phyloP scores from a whole-genome alignment of 2,113 vertebrate genomes.

The Phrynosoma blainvillii region DNA sequence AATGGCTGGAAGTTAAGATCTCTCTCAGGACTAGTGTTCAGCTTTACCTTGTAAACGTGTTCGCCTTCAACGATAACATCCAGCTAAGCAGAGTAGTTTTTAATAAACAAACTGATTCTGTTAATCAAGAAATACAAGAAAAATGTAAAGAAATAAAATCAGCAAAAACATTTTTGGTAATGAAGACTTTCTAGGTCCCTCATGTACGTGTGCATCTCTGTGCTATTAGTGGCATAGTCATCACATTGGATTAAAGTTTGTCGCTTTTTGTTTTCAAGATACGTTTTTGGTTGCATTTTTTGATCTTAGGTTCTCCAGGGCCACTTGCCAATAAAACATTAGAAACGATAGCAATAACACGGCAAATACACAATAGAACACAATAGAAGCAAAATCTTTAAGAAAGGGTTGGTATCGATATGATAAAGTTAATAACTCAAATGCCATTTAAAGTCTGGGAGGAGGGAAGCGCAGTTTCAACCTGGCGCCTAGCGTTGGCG shows the following conservation, averaged over 20 bases:
- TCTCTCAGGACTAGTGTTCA: slow-evolving; percentile 6
- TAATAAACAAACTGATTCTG: too few species aligned
- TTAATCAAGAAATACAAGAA: not conserved
- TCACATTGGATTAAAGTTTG: not conserved
- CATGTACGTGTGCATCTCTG: not conserved
- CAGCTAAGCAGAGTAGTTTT: not conserved
- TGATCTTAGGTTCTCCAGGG: not conserved
- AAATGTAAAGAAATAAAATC: not conserved
- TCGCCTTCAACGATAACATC: not conserved
- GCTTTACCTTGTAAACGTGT: slow-evolving; percentile 17
- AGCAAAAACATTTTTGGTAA: not conserved
- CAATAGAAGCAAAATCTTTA: not conserved
- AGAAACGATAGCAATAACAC: not conserved
- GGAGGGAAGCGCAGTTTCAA: not conserved
- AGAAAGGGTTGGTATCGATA: not conserved
- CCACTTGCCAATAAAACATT: not conserved
- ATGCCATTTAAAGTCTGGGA: not conserved
- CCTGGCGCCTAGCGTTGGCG: not conserved
- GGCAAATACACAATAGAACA: not conserved
- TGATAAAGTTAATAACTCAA: not conserved
- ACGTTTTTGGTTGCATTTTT: not conserved
- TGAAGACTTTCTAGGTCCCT: not conserved
- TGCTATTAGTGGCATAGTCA: not conserved
- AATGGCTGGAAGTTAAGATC: not conserved
- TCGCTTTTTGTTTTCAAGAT: not conserved